A percentile compares a stretch with the other conserved stretches of the same genome.
phyloP scores from a whole-genome alignment of 2,888 invertebrate genomes.

The Cistogaster globosa region DNA sequence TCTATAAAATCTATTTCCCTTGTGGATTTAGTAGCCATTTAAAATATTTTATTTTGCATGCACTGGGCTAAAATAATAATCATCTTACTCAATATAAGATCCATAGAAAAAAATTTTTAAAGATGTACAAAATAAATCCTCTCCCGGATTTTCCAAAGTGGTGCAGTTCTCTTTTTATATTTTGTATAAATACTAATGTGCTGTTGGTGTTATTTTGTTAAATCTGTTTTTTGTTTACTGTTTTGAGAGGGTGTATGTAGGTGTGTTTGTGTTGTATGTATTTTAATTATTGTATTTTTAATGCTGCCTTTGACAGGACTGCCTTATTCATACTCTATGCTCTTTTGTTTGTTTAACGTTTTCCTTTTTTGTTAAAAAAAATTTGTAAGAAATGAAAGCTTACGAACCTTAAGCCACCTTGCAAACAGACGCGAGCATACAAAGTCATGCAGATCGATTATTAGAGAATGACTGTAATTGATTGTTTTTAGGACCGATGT shows the following conservation, averaged over 20 bases:
- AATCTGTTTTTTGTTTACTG: conserved; percentile 3
- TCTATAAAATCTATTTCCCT: not conserved
- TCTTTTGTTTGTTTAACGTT: conserved; percentile 1
- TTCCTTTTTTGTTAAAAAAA: conserved; percentile 17
- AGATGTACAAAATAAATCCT: conserved; percentile 60
- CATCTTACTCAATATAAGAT: conserved; percentile 40
- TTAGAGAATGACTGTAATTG: conserved; percentile 29
- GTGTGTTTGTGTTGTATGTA: conserved; percentile 42
- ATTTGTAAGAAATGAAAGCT: conserved; percentile 45
- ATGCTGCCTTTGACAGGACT: conserved; percentile 55
- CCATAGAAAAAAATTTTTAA: conserved; percentile 47
- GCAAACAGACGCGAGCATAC: conserved; percentile 23
- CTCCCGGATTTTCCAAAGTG: conserved; percentile 41
- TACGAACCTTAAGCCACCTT: conserved; percentile 62
- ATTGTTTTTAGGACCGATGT: conserved; percentile 5
- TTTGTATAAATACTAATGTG: conserved; percentile 49
- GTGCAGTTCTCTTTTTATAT: conserved; percentile 44
- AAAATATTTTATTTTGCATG: conserved; percentile 36
- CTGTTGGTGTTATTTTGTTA: conserved; percentile 53
- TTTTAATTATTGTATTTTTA: conserved; percentile 39
- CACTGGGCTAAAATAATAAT: conserved; percentile 18
- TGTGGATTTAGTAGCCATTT: not conserved
- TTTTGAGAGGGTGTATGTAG: conserved; percentile 37
- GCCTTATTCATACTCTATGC: conserved; percentile 22
- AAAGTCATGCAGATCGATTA: conserved; percentile 36